Evolutionary conservation across 2,797 vertebrate species (phyloP), one percentile per base, ranked within the genome.

Genomic region (Gallinago solitaria): DNA sequence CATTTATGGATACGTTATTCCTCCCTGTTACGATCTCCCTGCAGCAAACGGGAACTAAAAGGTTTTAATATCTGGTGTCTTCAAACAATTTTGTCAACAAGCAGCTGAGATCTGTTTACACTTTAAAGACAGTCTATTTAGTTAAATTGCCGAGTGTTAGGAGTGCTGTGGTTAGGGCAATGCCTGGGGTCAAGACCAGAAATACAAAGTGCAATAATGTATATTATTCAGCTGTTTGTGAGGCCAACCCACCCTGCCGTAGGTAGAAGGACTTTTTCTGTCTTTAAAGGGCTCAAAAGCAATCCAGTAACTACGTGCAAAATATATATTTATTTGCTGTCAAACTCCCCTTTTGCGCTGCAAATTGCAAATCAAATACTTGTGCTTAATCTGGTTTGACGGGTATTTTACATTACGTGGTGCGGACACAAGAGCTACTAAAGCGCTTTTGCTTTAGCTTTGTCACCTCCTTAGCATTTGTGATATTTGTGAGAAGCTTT

Each of bases 61-160:
- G 35, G 23, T 60, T 90, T 95, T 68, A 68, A 74, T 71, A 20
- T 74, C 81, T 83, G 41, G 21, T 74, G 33, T 83, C 77, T 84
- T 89, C 77, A 61, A 93, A 88, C 12, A 57, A 9, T 80, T 90
- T 95, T 77, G 65, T 84, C 88, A 92, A 68, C 81, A 80, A 86
- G 53, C 53, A 89, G 67, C 90, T 87, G 86, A 87, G 71, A 65
- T 75, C 27, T 92, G 78, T 89, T 94, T 68, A 80, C 35, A 16
- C 73, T 95, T 94, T 83, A 51, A 83, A 93, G 86, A 39, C 39
- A 65, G 65, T 15, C 28, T 77, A 28, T 83, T 93, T 60, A 86
- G 90, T 85, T 51, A 80, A 89, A 87, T 61, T 51, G 57, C 60
- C 77, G 83, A 77, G 68, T 5, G 2, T 73, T 93, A 79, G 70